Evolutionary conservation across 2,113 vertebrate species (phyloP), one percentile per base, ranked within the genome.

Genomic region (Meleagris gallopavo): DNA sequence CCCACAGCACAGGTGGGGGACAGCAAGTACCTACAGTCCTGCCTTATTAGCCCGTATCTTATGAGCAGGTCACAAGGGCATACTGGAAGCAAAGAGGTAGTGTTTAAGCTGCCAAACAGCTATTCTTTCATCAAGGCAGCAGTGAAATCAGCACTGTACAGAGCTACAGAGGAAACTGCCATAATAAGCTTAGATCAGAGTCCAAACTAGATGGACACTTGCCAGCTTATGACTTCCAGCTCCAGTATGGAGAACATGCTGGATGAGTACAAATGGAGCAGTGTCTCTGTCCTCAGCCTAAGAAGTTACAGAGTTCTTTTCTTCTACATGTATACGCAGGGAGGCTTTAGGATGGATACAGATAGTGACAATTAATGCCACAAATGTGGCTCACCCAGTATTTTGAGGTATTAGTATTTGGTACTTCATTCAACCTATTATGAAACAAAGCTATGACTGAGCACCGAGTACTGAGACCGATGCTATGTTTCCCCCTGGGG

Each of bases 151-250:
- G 71, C 54, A 9, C 73, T 86, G 83, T 67, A 22, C 57, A 66
- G 65, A 91, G 61, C 77, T 71, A 93, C 69, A 88, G 73, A 88
- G 93, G 83, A 95, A 93, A 77, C 71, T 93, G 92, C 83, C 72
- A 25, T 88, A 88, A 94, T 86, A 48, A 92, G 86, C 94, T 95
- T 82, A 95, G 83, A 90, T 81, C 83, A 88, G 88, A 78, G 86
- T 48, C 83, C 88, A 86, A 34, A 89, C 82, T 32, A 66, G 87
- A 55, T 79, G 86, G 81, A 93, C 92, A 58, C 36, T 34, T 57
- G 86, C 73, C 88, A 95, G 85, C 22, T 88, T 89, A 96, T 83
- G 85, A 90, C 79, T 96, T 95, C 82, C 93, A 95, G 85, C 65
- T 86, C 89, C 65, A 61, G 43, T 52, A 29, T 10, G 46, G 64